A percentile compares a stretch with the other conserved stretches of the same genome.
phyloP scores from a whole-genome alignment of 2,888 invertebrate genomes.

The Spodoptera picta region DNA sequence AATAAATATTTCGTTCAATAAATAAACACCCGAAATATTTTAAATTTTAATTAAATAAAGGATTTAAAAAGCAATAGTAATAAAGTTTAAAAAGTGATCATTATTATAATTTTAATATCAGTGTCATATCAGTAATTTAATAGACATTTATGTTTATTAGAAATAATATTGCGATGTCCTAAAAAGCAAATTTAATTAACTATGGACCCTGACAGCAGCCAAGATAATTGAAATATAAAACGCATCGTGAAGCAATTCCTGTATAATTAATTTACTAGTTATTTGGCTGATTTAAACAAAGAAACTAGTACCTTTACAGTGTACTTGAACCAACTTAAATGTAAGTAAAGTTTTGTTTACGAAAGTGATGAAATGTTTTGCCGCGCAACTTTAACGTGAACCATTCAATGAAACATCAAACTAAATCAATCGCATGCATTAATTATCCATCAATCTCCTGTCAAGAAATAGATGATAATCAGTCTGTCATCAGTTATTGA shows the following conservation, averaged over 20 bases:
- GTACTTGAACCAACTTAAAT: too few species aligned
- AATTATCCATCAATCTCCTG: slow-evolving; percentile 7
- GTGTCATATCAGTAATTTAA: slow-evolving; percentile 18
- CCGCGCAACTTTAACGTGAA: too few species aligned
- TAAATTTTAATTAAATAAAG: too few species aligned
- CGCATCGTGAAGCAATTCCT: slow-evolving; percentile 36
- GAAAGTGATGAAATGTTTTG: neutral
- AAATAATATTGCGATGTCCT: slow-evolving; percentile 40
- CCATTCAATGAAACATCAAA: neutral
- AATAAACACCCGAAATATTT: too few species aligned
- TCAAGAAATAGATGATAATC: slow-evolving; percentile 27
- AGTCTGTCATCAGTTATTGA: slow-evolving; percentile 45
- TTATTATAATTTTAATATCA: too few species aligned
- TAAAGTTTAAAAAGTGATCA: too few species aligned
- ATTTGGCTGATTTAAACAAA: slow-evolving; percentile 38
- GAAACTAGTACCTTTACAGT: slow-evolving; percentile 17
- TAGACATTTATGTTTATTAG: slow-evolving; percentile 25
- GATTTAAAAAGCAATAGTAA: too few species aligned
- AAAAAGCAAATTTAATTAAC: slow-evolving; percentile 37
- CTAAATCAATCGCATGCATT: slow-evolving; percentile 6
- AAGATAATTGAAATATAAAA: slow-evolving; percentile 40
- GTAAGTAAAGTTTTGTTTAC: neutral
- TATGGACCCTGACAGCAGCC: slow-evolving; percentile 30
- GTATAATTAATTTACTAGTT: slow-evolving; percentile 4
- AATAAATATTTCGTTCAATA: too few species aligned